Percentiles rank a stretch among this genome's conserved stretches.
These are phyloP conservation scores for Cervus canadensis DNA, from an alignment of 2,113 vertebrate genomes.

Conservation along the genomic window DNA sequence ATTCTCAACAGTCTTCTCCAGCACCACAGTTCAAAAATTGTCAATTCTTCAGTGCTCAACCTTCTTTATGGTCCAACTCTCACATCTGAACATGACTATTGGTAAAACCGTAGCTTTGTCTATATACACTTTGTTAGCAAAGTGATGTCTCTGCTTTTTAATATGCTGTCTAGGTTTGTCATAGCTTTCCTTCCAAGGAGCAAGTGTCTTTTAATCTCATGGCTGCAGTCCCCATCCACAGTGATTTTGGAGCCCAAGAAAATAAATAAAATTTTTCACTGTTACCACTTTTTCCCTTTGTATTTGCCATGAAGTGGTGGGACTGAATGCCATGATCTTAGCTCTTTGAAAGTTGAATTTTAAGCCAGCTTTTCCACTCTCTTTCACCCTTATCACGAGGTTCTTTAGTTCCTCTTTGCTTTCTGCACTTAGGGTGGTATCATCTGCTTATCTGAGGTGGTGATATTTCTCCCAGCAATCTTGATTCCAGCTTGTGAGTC, in stretches of 20 bases:
- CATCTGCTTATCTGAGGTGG: background rate
- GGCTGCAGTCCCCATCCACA: background rate
- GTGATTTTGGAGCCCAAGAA: background rate
- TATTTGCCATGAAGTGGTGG: background rate
- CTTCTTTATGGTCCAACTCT: background rate
- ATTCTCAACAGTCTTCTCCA: background rate
- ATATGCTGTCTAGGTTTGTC: background rate
- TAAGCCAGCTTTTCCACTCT: background rate
- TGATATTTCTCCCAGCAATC: background rate
- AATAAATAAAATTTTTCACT: background rate
- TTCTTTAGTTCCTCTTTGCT: background rate
- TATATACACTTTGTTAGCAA: background rate
- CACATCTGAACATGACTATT: background rate
- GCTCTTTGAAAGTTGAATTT: background rate
- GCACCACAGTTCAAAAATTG: background rate
- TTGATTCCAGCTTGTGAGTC: background rate
- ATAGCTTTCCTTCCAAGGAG: background rate
- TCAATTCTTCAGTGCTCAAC: background rate
- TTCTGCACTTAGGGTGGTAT: background rate
- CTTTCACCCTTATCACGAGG: background rate
- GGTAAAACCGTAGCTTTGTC: background rate
- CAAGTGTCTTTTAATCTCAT: background rate
- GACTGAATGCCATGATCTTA: background rate
- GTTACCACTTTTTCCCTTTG: background rate
- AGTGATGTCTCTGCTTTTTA: background rate